phyloP scores from a whole-genome alignment of 2,888 invertebrate genomes.

The Myathropa florea region DNA sequence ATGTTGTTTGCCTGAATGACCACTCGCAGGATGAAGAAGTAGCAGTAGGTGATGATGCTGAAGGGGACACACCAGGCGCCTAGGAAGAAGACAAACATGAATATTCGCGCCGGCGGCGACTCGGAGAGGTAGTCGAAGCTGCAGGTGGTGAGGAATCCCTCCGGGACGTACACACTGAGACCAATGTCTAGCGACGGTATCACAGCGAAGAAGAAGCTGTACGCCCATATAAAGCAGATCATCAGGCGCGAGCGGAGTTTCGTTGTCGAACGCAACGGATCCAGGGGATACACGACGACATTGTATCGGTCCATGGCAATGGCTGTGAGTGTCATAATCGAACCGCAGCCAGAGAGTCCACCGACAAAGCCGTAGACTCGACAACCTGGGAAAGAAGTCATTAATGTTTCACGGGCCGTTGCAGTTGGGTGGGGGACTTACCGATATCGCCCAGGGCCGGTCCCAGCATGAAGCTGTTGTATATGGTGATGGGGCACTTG shows the following conservation, averaged over 20 bases:
- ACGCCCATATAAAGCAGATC: conserved; percentile 87
- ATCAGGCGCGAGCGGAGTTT: conserved; percentile 84
- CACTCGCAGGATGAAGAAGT: conserved; percentile 86
- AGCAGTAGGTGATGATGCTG: conserved; percentile 86
- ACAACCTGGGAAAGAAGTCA: conserved; percentile 83
- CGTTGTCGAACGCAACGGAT: conserved; percentile 85
- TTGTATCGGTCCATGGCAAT: conserved; percentile 91
- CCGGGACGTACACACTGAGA: conserved; percentile 89
- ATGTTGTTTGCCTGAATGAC: conserved; percentile 83
- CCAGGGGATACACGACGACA: conserved; percentile 90
- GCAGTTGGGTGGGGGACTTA: conserved; percentile 76
- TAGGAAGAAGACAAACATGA: conserved; percentile 88
- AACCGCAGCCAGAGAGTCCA: conserved; percentile 89
- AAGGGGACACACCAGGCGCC: conserved; percentile 90
- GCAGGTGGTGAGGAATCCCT: conserved; percentile 91
- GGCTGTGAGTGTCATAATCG: conserved; percentile 90
- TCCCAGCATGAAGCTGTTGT: conserved; percentile 87
- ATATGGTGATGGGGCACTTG: conserved; percentile 88
- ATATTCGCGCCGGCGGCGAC: conserved; percentile 83
- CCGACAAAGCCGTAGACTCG: conserved; percentile 90
- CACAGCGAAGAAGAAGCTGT: conserved; percentile 86
- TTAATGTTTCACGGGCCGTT: background rate
- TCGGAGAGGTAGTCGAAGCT: conserved; percentile 91
- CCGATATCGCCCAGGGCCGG: conserved; percentile 88
- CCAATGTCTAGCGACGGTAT: conserved; percentile 87